Percentiles rank a stretch among this genome's conserved stretches.
phyloP scores from a whole-genome alignment of 2,888 invertebrate species.

The Hipparchia sbordonii region DNA sequence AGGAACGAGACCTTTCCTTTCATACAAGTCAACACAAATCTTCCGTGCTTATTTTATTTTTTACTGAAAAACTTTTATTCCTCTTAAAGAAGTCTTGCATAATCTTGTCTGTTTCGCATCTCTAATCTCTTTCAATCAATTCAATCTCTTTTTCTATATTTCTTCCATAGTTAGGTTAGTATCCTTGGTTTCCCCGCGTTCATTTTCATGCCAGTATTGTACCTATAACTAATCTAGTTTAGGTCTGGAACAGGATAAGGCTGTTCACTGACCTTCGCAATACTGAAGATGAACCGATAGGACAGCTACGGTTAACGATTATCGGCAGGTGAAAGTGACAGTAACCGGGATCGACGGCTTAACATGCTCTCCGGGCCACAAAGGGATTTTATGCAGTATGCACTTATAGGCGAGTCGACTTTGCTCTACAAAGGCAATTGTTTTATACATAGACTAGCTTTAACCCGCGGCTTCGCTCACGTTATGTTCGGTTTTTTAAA shows the following conservation, averaged over 20 bases:
- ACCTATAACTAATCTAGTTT: background rate
- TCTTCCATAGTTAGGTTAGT: too few relatives aligned
- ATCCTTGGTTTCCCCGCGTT: too few relatives aligned
- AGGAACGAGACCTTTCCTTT: too few relatives aligned
- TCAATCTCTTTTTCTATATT: too few relatives aligned
- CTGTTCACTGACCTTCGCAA: constrained; percentile 2
- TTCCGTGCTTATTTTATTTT: too few relatives aligned
- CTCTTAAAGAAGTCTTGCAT: too few relatives aligned
- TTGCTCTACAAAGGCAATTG: background rate
- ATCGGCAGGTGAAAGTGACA: constrained; percentile 11
- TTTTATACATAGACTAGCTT: background rate
- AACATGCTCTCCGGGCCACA: background rate
- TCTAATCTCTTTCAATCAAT: too few relatives aligned
- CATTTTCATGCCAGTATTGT: background rate
- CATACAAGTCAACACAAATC: too few relatives aligned
- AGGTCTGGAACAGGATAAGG: background rate
- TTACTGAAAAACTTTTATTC: too few relatives aligned
- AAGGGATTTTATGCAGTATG: background rate
- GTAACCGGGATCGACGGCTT: constrained; percentile 4
- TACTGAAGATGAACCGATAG: constrained; percentile 10
- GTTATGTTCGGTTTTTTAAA: too few relatives aligned
- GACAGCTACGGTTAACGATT: background rate
- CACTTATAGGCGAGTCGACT: background rate
- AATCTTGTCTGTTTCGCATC: too few relatives aligned
- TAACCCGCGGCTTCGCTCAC: too few relatives aligned